phyloP scores from a whole-genome alignment of 2,888 invertebrate species.

The Cantharis rustica region DNA sequence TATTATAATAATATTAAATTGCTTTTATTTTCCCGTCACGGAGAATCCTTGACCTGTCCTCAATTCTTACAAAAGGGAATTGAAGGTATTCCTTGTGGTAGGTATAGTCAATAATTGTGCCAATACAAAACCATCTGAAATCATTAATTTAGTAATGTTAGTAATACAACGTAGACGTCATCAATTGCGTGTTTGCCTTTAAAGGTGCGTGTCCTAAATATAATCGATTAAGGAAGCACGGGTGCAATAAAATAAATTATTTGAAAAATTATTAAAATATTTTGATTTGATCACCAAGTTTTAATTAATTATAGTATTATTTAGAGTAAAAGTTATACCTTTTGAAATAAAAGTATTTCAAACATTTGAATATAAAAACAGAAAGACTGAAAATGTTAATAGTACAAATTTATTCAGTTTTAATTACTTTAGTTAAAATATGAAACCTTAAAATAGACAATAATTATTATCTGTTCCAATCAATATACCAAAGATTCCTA shows the following conservation, averaged over 20 bases:
- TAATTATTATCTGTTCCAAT: too few relatives aligned
- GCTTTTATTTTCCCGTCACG: neutral
- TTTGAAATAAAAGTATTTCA: too few relatives aligned
- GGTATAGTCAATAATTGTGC: neutral
- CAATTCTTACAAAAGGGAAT: neutral
- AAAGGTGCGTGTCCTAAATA: neutral
- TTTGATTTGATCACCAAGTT: neutral
- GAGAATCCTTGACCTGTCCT: neutral
- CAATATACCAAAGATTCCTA: too few relatives aligned
- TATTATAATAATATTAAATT: neutral
- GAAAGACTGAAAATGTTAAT: too few relatives aligned
- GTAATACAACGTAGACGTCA: neutral
- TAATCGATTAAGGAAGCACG: neutral
- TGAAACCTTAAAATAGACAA: too few relatives aligned
- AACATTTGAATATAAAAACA: too few relatives aligned
- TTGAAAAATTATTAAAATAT: neutral
- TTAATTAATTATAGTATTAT: neutral
- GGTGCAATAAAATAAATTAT: neutral
- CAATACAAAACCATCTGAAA: neutral
- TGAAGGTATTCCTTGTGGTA: neutral
- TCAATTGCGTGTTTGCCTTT: neutral
- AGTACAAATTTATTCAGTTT: too few relatives aligned
- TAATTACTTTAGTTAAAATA: too few relatives aligned
- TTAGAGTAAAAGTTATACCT: too few relatives aligned
- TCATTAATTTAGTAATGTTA: neutral